These are phyloP conservation scores for Tachina grossa DNA, from an alignment of 2,888 invertebrate genomes.

Conservation along the genomic window DNA sequence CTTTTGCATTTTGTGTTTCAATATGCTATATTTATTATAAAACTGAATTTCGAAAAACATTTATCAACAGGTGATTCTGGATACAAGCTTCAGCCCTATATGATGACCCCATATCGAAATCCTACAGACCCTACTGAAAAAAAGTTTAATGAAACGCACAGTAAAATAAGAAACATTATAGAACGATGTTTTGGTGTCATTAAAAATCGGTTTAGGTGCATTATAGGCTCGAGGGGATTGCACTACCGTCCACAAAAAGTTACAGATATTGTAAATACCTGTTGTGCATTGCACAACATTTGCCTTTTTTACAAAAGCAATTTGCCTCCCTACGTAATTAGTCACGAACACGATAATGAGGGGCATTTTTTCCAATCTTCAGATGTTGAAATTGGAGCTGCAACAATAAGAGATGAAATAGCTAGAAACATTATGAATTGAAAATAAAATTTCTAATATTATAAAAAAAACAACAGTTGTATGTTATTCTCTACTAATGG, in stretches of 20 bases:
- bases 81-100: too few relatives aligned
- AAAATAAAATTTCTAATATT: too few relatives aligned
- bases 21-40: too few relatives aligned
- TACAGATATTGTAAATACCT: slow-evolving; percentile 13
- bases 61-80: too few relatives aligned
- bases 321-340: neutral
- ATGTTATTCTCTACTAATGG: too few relatives aligned
- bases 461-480: too few relatives aligned
- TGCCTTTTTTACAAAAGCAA: slow-evolving; percentile 16
- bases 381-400: neutral
- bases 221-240: slow-evolving; percentile 29
- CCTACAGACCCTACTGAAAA: too few relatives aligned
- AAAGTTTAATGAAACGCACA: too few relatives aligned
- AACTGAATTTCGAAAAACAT: too few relatives aligned
- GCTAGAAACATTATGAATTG: neutral
- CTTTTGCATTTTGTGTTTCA: too few relatives aligned
- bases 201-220: slow-evolving; percentile 42
- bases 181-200: slow-evolving; percentile 10
- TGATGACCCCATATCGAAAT: too few relatives aligned
- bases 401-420: neutral
- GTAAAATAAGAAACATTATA: too few relatives aligned
- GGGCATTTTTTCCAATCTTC: neutral
- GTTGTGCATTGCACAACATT: slow-evolving; percentile 38
- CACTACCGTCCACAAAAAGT: slow-evolving; percentile 22
- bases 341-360: neutral